Conservation (phyloP, 2,113 vertebrate genomes). For the Acrocephalus kingi region DNA sequence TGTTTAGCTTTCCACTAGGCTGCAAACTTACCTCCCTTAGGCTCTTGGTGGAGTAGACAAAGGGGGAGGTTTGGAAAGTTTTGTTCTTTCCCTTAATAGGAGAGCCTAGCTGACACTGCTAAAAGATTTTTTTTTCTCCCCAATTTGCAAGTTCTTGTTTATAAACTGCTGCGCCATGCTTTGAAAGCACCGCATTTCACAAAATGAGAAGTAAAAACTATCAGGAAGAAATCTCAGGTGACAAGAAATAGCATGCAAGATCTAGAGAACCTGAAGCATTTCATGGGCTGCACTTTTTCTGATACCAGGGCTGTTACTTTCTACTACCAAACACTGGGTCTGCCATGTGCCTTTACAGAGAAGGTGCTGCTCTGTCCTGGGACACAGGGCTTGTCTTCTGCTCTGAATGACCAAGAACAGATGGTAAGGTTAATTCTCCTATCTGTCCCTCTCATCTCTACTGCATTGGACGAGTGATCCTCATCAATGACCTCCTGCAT, state of each 20-base stretch:
- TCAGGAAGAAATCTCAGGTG: not conserved
- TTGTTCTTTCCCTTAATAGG: not conserved
- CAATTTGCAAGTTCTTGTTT: not conserved
- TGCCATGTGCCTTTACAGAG: fast-evolving
- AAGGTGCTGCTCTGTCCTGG: not conserved
- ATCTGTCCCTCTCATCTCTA: not conserved
- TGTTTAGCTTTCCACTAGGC: not conserved
- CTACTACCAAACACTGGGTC: not conserved
- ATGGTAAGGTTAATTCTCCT: not conserved
- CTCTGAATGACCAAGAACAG: not conserved
- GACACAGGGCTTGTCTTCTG: not conserved
- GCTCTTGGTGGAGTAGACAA: not conserved
- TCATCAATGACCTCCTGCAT: not conserved
- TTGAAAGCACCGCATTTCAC: not conserved
- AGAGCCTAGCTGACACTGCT: not conserved
- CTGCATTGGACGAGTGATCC: not conserved
- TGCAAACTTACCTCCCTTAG: not conserved
- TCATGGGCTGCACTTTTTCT: not conserved
- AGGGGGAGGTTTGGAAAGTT: not conserved
- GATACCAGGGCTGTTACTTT: fast-evolving
- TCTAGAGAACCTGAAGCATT: not conserved
- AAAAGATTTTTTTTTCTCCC: fast-evolving
- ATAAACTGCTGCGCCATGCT: not conserved
- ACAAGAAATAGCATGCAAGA: not conserved
- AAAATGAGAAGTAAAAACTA: not conserved